Percentiles rank a stretch among this genome's conserved stretches.
Evolutionary conservation across 2,888 invertebrate species (phyloP).

Genomic region (Byasa hedistus): DNA sequence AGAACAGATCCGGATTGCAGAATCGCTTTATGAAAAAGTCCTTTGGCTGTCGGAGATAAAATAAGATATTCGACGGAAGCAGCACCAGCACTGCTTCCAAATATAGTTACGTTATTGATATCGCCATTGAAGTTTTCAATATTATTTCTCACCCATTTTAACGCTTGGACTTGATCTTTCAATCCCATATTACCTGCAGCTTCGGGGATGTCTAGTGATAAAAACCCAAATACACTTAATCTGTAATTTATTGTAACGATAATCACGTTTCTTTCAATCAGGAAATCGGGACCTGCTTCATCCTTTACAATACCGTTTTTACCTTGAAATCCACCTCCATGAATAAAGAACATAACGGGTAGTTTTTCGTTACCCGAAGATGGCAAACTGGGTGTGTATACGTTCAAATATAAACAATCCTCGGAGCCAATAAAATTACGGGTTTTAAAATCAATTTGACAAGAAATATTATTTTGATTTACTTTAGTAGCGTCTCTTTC

Average conservation of each 20-base stretch:
- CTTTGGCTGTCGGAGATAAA: slow-evolving; percentile 46
- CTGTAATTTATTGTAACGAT: slow-evolving; percentile 67
- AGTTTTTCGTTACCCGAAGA: slow-evolving; percentile 24
- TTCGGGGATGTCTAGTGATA: slow-evolving; percentile 53
- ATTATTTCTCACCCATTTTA: slow-evolving; percentile 57
- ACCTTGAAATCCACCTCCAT: slow-evolving; percentile 59
- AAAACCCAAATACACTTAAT: slow-evolving; percentile 59
- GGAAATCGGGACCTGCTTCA: slow-evolving; percentile 54
- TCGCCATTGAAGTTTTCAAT: slow-evolving; percentile 55
- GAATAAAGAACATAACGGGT: slow-evolving; percentile 59
- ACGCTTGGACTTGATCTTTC: slow-evolving; percentile 57
- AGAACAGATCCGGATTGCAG: slow-evolving; percentile 54
- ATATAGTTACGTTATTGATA: slow-evolving; percentile 52
- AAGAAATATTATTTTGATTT: slow-evolving; percentile 41
- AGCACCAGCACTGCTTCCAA: slow-evolving; percentile 55
- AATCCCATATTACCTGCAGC: slow-evolving; percentile 61
- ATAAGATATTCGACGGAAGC: slow-evolving; percentile 52
- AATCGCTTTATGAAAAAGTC: slow-evolving; percentile 57
- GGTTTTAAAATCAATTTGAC: slow-evolving; percentile 42
- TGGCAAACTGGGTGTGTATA: slow-evolving; percentile 52
- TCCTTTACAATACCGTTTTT: slow-evolving; percentile 52
- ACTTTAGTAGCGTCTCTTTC: slow-evolving; percentile 72
- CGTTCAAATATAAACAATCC: slow-evolving; percentile 62
- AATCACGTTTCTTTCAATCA: slow-evolving; percentile 54
- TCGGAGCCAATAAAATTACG: slow-evolving; percentile 47